Evolutionary conservation across 2,888 invertebrate species (phyloP), one percentile per base, ranked within the genome.

Genomic region (Sipha maydis): DNA sequence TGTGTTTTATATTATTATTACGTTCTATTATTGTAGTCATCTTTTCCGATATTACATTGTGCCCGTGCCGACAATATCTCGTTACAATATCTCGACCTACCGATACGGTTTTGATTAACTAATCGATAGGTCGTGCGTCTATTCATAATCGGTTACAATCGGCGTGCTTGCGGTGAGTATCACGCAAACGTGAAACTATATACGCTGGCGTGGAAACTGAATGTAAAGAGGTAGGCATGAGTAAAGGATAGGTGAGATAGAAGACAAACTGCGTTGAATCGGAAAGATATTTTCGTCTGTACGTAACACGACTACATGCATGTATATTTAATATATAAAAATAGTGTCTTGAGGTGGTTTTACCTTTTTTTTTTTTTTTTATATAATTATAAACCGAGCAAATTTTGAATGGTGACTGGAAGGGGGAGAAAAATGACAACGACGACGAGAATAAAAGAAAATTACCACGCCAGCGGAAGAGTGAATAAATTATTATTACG

Each of bases 401-500:
- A 71, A 71, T 31, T 69, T 71, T 17, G 71, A 71, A 17, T 14
- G 17, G 28, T 8, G 28, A 3, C 3, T 14, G 4, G 2, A 28
- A 31, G 28, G 17, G 28, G 14, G 11, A 17, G 11, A 14, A 17
- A 31, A 31, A 69, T 0, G 17, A 71, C 28, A 11, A 69, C 8
- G 11, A 28, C 25, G 69, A 69, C 1, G 28, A n/a, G 17, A 71
- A 71, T 17, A 28, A 71, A 71, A 71, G 31, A 71, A 71, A 71
- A 71, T 31, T 28, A 71, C 31, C 17, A 31, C 31, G 31, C 28
- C 71, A 38, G 75, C 31, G n/a, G 1, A 25, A n/a, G 76, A 41
- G 76, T 11, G 76, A 76, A 76, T 76, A 76, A 76, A 76, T 76
- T 76, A 76, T 76, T 76, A 25, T 25, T 19, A 61, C 61, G 61